Percentiles rank a stretch among this genome's conserved stretches.
phyloP scores from a whole-genome alignment of 1,140 invertebrate species.

The Diploscapter pachys region DNA sequence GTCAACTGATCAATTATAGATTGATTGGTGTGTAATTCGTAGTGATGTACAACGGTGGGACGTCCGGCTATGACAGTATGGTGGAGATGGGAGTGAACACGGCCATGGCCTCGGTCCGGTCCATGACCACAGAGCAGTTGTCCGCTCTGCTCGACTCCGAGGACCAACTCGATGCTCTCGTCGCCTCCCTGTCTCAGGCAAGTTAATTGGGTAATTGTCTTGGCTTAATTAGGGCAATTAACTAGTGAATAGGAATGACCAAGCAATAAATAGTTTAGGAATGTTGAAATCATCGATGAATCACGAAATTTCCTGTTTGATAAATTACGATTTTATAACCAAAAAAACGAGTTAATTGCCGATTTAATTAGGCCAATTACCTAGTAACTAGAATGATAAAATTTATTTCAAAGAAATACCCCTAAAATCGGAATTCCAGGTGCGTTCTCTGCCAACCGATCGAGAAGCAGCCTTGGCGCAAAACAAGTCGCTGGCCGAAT shows the following conservation, averaged over 20 bases:
- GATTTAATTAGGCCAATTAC: not conserved
- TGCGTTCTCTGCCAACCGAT: constrained; percentile 30
- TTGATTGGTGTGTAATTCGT: not conserved
- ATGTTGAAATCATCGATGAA: not conserved
- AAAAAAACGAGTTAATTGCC: not conserved
- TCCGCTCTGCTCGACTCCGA: constrained; percentile 3
- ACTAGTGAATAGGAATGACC: not conserved
- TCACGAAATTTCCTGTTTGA: not conserved
- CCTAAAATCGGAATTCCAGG: constrained; percentile 1
- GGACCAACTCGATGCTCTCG: not conserved
- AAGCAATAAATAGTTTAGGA: not conserved
- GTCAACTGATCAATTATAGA: not conserved
- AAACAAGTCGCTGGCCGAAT: constrained; percentile 28
- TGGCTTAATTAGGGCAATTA: not conserved
- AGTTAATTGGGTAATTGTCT: not conserved
- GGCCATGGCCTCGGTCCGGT: constrained; percentile 1
- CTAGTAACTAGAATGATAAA: not conserved
- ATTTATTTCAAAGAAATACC: not conserved
- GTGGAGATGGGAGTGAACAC: constrained; percentile 11
- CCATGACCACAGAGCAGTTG: constrained; percentile 12
- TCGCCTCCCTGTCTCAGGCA: constrained; percentile 10
- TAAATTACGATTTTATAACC: not conserved
- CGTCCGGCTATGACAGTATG: constrained; percentile 1
- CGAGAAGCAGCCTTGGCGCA: constrained; percentile 17
- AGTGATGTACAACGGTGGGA: not conserved